Evolutionary conservation across 2,888 invertebrate genomes (phyloP), one percentile per base, ranked within the genome.

Genomic region (Pheosia gnoma): DNA sequence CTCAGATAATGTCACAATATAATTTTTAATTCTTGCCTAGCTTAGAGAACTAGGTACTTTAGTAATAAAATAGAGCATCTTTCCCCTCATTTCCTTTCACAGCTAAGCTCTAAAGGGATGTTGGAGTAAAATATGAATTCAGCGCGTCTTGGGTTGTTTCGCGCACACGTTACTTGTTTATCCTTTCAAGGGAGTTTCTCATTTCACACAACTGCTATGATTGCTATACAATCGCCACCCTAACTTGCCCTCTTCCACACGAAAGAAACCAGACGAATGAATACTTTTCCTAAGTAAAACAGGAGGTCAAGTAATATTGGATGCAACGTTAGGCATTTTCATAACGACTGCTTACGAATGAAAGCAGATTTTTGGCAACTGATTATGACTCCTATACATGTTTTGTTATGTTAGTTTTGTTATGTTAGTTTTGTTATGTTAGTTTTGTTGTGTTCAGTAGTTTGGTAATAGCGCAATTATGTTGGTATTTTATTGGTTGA

Each of bases 111-210:
- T 72, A 78, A 83, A 88, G 87, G 87, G 86, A 85, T 83, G 80
- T 82, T 67, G 76, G 78, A 86, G 87, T 88, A 90, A 91, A 91
- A 93, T 92, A 92, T 90, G 90, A 91, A 91, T 91, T 88, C 88
- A 79, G 84, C 87, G 85, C 84, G 87, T 87, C 86, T 85, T 77
- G 87, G 25, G 91, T 86, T 89, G 86, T 94, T 93, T 77, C 85
- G 82, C 84, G 87, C 94, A 94, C 91, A 90, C 94, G 94, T 87
- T 90, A 90, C 91, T 25, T 92, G 93, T 92, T 93, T 93, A 93
- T 92, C 88, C 88, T 90, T 89, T 87, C 87, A 89, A 91, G 92
- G 91, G 89, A 88, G 89, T 82, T 87, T 87, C 90, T 90, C 91
- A 91, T 91, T 91, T 87, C 87, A 89, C 83, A 87, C 90, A 88